Conservation (phyloP, 2,888 invertebrate species). For the Pelosia muscerda region DNA sequence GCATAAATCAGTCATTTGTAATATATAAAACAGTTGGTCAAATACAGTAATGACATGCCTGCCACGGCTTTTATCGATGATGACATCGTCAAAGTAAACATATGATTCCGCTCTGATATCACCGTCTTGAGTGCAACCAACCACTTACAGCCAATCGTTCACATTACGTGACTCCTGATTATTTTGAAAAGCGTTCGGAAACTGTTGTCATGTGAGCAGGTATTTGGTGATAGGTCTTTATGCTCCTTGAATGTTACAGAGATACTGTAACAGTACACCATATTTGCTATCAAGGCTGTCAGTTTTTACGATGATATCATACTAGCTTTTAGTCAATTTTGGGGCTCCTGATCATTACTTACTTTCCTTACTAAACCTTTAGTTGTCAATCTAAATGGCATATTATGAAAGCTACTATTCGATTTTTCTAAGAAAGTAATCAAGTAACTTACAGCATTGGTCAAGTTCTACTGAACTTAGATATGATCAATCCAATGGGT, state of each 20-base stretch:
- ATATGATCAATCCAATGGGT: background rate
- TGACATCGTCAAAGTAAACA: slow-evolving; percentile 42
- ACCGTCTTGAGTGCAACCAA: slow-evolving; percentile 20
- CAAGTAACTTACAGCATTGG: background rate
- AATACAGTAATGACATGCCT: background rate
- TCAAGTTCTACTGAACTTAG: background rate
- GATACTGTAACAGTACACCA: background rate
- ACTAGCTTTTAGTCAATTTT: background rate
- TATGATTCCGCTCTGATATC: slow-evolving; percentile 46
- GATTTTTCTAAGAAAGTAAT: background rate
- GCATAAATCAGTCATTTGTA: background rate
- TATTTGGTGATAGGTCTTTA: slow-evolving; percentile 13
- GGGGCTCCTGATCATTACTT: background rate
- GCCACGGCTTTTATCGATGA: background rate
- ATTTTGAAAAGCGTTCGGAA: slow-evolving; percentile 13
- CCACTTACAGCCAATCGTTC: slow-evolving; percentile 33
- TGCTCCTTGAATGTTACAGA: background rate
- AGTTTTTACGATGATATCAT: background rate
- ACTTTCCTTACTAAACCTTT: background rate
- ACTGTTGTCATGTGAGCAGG: slow-evolving; percentile 17
- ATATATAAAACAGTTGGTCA: background rate
- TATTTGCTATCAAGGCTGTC: background rate
- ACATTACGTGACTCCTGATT: slow-evolving; percentile 27
- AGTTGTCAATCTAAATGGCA: background rate
- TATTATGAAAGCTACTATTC: background rate